Base-by-base conservation (phyloP, 2,888 invertebrate genomes). In the Macrosoma leucophasiata region DNA sequence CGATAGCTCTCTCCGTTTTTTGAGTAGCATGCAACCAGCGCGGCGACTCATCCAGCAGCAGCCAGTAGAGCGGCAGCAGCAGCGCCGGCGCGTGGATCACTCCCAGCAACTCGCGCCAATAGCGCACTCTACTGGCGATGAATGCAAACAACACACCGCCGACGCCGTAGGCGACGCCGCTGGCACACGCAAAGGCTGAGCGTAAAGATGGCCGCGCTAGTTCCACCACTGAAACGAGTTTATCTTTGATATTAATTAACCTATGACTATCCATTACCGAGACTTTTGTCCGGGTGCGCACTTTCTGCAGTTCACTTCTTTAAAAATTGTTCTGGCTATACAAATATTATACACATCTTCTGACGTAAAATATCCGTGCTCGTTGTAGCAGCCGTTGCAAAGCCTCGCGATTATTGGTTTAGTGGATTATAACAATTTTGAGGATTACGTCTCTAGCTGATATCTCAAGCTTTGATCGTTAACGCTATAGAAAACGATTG, bases 11-110 rank as follows among this genome's bases (percentile, higher is more conserved):
- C 0, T 84, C 72, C 8, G 75, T 69, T 37, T 86, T 74, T 2
- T 88, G 87, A 34, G 88, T 86, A 7, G 88, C 88, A 30, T 91
- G 72, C 33, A 93, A 81, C 94, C 94, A 94, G 52, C 94, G 86
- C 28, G 90, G 82, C 47, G 91, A 92, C 75, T 92, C 92, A 14
- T 91, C 90, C 14, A 91, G 59, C 25, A 91, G 59, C 85, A 90
- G 87, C 55, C 89, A 86, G 63, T 91, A 91, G 7, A 87, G 65
- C 24, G 93, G 71, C 45, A 92, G 85, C 10, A 91, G 64, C 38
- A 92, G 69, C 8, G 90, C 88, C 1, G 92, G 92, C 4, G 86
- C 65, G 62, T 93, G 92, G 18, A 90, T 69, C 18, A 87, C 74
- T 34, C 88, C 76, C 41, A 93, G 84, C 41, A 91, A 72, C 32